Evolutionary conservation across 2,797 vertebrate genomes (phyloP), one percentile per base, ranked within the genome.

Genomic region (Spea hammondii): DNA sequence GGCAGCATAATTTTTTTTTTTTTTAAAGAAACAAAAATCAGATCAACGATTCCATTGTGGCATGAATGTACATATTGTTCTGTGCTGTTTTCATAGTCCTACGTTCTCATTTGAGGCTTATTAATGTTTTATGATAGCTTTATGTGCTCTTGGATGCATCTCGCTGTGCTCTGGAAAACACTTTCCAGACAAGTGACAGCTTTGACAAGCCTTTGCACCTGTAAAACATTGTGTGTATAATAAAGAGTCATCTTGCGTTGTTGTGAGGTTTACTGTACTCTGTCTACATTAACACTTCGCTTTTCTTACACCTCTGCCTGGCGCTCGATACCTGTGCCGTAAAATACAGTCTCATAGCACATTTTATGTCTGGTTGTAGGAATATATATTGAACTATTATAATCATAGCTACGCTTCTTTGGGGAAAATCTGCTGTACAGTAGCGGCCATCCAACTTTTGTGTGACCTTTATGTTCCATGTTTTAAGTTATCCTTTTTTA

Each of bases 191-290:
- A 6, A 5, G 66, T 68, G 46, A 50, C 32, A 48, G 66, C 12
- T 68, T 10, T 68, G 47, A 68, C 66, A 68, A 48, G 10, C 8
- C 48, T 14, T 6, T 49, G 66, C 66, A 68, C 46, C 47, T 68
- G 66, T 68, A n/a, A 45, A 49, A 68, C 46, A 68, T 50, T 68
- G 10, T 65, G 8, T 65, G 64, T 12, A 11, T 46, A 65, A 65
- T 45, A 45, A n/a, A 4, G 46, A 46, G 44, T 65, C 32, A 46
- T 6, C 64, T 65, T 64, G 14, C 8, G 44, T 64, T 64, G 14
- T 64, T 10, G 32, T 32, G 32, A 32, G 2, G 5, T 13, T 57
- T 57, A 13, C 55, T 10, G 9, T 10, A 12, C 12, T 11, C 55
- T 10, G 9, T 57, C 5, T 57, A 13, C 55, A 57, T 10, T 13